Base-by-base conservation (phyloP, 2,888 invertebrate species). In the Celastrina argiolus region DNA sequence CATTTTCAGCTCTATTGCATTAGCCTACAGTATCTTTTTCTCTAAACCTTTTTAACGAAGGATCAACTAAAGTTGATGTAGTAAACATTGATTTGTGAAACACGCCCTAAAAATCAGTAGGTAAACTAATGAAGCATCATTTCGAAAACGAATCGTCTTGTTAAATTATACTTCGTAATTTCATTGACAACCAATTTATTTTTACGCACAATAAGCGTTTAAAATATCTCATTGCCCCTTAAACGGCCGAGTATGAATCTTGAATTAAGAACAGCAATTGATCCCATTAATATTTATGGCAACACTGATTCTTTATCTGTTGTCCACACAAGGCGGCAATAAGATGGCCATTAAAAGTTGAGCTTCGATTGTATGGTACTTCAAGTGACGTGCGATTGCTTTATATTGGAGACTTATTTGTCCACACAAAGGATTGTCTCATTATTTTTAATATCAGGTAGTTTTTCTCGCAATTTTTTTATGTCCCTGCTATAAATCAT, bases 191-290 rank as follows among this genome's bases (percentile, higher is more conserved):
- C 36, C 42, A 66, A 56, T 34, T 31, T 64, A 56, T 41, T 66
- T 59, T 66, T 66, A 42, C 26, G 56, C 18, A 28, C 61, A 64
- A 36, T 63, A 45, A 42, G 58, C 56, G 66, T 28, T 58, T 65
- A 39, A 41, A 65, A 56, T 56, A 56, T 56, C 39, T 41, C 58
- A 56, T 56, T 39, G 56, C n/a, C 31, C 64, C 45, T 56, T 65
- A 39, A 41, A 41, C 28, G 45, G 16, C 56, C 10, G 56, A 18
- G 64, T 39, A 65, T 65, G 65, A 65, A 39, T 36, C 39, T 41
- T 31, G 14, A 65, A 65, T 65, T 41, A 58, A 59, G 56, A 39
- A 26, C 64, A 65, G 34, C 65, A 65, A 65, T 65, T 65, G 65
- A 56, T 65, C 65, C 39, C 56, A 65, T 58, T 65, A 22, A 65